These are phyloP conservation scores for Limnephilus marmoratus DNA, from an alignment of 2,888 invertebrate species.

Conservation along the genomic window DNA sequence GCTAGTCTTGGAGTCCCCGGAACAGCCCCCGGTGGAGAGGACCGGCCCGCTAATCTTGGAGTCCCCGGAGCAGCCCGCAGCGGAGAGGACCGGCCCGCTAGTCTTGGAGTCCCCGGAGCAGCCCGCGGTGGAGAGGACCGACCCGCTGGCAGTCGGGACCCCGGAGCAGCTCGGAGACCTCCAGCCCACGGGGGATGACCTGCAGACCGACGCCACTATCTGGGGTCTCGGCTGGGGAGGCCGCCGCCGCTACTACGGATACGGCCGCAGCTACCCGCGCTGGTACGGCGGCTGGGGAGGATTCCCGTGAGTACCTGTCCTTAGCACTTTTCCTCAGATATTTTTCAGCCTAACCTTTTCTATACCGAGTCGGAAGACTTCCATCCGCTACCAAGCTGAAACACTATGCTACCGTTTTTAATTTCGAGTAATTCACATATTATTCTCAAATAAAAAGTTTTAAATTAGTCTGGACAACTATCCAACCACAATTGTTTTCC, in stretches of 20 bases:
- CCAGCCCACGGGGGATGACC: constrained; percentile 67
- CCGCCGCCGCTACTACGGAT: constrained; percentile 68
- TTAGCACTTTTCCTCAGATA: neutral
- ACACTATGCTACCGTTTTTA: no score
- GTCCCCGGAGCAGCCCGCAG: constrained; percentile 65
- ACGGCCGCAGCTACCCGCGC: neutral
- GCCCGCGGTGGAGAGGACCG: constrained; percentile 64
- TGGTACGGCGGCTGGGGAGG: constrained; percentile 64
- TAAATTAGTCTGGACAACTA: no score
- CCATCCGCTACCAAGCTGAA: no score
- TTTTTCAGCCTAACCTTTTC: no score
- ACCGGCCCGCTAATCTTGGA: constrained; percentile 66
- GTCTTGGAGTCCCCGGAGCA: constrained; percentile 65
- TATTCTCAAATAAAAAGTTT: no score
- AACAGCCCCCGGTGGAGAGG: constrained; percentile 67
- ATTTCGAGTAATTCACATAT: no score
- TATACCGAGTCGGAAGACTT: no score
- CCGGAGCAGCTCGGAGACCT: constrained; percentile 67
- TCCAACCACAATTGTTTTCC: no score
- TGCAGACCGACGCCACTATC: constrained; percentile 64
- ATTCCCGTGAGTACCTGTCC: constrained; percentile 65
- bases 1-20: constrained; percentile 66
- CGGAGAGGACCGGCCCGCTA: constrained; percentile 67
- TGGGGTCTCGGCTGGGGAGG: constrained; percentile 67
- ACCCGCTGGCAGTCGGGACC: constrained; percentile 67